Evolutionary conservation across 2,797 vertebrate species (phyloP).

Genomic region (Cichlasoma orientale): DNA sequence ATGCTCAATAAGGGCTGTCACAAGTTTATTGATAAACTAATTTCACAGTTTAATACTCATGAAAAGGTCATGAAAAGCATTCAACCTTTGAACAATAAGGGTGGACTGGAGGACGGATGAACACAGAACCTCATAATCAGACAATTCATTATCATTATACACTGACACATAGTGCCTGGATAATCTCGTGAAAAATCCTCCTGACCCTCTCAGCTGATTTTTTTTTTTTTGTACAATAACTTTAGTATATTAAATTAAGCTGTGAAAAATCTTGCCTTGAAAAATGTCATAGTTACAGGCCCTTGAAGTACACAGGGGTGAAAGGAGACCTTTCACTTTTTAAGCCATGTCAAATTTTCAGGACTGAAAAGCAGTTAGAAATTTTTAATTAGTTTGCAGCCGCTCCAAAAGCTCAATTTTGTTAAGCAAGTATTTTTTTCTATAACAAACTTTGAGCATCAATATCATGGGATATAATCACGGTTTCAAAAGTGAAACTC

Average conservation of each 20-base stretch:
- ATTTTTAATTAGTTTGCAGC: too few species aligned
- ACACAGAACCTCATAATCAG: background rate
- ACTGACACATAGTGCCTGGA: background rate
- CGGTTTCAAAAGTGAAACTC: background rate
- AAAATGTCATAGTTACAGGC: background rate
- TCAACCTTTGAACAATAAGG: background rate
- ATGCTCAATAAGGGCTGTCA: background rate
- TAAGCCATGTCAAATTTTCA: too few species aligned
- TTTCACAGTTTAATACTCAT: background rate
- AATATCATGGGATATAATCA: background rate
- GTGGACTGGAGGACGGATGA: background rate
- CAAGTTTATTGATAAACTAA: background rate
- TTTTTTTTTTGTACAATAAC: background rate
- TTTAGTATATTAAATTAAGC: background rate
- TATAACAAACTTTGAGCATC: background rate
- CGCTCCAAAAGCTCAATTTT: too few species aligned
- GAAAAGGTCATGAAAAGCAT: background rate
- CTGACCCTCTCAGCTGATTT: background rate
- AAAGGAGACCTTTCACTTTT: too few species aligned
- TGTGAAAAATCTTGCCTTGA: background rate
- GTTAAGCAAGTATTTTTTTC: background rate
- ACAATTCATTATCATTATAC: background rate
- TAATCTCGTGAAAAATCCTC: background rate
- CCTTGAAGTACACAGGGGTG: background rate
- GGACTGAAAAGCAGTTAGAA: too few species aligned